phyloP scores from a whole-genome alignment of 2,113 vertebrate genomes.

The Clarias macrocephalus region DNA sequence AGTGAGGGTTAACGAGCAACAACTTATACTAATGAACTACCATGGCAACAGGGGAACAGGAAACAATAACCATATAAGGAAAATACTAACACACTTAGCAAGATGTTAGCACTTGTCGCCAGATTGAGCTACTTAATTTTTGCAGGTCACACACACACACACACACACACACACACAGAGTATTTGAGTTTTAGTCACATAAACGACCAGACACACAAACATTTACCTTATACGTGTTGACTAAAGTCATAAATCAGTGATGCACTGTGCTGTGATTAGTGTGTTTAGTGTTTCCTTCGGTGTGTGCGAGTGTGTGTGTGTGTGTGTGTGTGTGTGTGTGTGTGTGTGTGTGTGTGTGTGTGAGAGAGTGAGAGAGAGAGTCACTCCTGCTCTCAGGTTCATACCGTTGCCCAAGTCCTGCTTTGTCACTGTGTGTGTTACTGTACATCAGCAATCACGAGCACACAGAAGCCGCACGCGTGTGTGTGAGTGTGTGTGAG shows the following conservation, averaged over 20 bases:
- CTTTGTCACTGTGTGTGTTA: neutral
- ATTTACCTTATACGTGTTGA: neutral
- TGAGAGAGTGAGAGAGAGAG: too few species aligned
- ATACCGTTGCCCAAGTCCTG: neutral
- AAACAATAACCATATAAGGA: conserved; percentile 2
- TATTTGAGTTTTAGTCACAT: neutral
- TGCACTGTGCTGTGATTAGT: neutral
- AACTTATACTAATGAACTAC: neutral
- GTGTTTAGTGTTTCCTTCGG: neutral
- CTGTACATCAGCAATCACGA: neutral
- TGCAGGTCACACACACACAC: neutral
- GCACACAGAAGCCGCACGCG: neutral
- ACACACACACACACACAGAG: neutral
- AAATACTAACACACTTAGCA: neutral
- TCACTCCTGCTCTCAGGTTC: neutral
- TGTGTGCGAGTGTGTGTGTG: neutral
- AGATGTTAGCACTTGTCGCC: neutral
- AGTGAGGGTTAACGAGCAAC: neutral
- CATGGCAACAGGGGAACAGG: neutral
- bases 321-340: neutral
- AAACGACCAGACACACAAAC: too few species aligned
- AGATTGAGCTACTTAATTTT: neutral
- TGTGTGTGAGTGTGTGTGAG: neutral
- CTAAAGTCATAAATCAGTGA: neutral
- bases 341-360: too few species aligned